Evolutionary conservation across 2,113 vertebrate genomes (phyloP), one percentile per base, ranked within the genome.

Genomic region (Petrocephalus zakoni): DNA sequence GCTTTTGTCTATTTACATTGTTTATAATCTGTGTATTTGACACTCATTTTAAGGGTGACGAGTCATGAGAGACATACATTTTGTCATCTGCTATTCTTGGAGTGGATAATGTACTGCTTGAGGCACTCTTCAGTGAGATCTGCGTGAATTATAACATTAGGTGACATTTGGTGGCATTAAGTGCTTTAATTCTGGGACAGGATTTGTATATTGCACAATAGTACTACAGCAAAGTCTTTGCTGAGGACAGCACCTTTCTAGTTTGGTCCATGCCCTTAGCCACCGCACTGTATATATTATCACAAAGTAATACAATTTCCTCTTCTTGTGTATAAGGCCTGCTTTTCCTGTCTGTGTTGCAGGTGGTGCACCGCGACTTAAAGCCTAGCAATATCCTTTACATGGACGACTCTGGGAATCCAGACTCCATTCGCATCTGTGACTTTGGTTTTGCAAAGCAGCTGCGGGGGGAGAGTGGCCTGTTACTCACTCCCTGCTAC

Each of bases 381-480:
- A 99, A 99, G 88, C 97, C 98, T 91, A 99, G 98, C 94, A 99
- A 99, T 95, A 99, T 99, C 94, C 96, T 99, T 42, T 99, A 99
- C 82, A 98, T 96, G 96, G 97, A 99, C 85, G 97, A 99, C 91
- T 99, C 97, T 25, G 97, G 97, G 86, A 98, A 97, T 92, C 97
- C 98, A 2, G 97, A 99, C 92, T 99, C 97, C 25, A 99, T 99
- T 90, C 95, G 96, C 87, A 99, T 99, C 92, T 99, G 98, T 93
- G 98, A 99, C 93, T 99, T 99, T 94, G 97, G 98, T 84, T 99
- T 99, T 90, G 98, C 98, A 75, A 99, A 99, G 92, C 98, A 99
- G 92, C 96, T 99, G 88, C 94, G 97, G 75, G 98, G 98, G 89
- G 98, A 98, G 88, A 99, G 98, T 90, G 98, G 98, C 84, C 94